Percentiles rank a stretch among this genome's conserved stretches.
phyloP scores from a whole-genome alignment of 2,797 vertebrate species.

The Sus cebifrons region DNA sequence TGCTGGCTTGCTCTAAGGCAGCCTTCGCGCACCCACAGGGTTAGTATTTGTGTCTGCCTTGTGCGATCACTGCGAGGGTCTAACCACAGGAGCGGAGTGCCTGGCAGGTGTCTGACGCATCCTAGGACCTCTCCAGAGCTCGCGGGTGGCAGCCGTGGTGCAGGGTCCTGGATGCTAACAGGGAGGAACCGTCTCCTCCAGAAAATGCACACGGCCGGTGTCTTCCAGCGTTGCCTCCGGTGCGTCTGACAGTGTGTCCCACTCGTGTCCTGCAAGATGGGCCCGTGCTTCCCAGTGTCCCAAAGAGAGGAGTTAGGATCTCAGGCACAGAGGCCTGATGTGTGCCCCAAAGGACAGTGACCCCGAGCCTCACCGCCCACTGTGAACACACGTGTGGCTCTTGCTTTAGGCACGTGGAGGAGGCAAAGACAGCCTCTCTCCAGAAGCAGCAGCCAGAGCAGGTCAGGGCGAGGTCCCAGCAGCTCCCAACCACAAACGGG shows the following conservation, averaged over 20 bases:
- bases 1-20: not conserved
- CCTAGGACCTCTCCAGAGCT: accelerated
- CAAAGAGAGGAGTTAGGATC: not conserved
- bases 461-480: not conserved
- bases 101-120: no score
- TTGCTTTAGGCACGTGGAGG: not conserved
- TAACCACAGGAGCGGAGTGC: accelerated
- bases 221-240: accelerated
- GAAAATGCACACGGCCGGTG: accelerated
- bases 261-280: not conserved
- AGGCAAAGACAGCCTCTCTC: not conserved
- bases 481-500: accelerated
- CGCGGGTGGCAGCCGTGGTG: accelerated
- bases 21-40: accelerated
- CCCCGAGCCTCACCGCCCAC: accelerated
- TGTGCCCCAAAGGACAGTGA: not conserved
- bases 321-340: no score
- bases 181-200: accelerated
- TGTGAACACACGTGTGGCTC: not conserved
- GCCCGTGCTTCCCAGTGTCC: not conserved
- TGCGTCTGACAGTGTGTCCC: accelerated
- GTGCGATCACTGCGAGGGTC: not conserved
- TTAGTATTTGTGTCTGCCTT: accelerated
- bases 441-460: not conserved
- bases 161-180: accelerated